Conservation (phyloP, 1,140 invertebrate species). For the Oscheius sp. region DNA sequence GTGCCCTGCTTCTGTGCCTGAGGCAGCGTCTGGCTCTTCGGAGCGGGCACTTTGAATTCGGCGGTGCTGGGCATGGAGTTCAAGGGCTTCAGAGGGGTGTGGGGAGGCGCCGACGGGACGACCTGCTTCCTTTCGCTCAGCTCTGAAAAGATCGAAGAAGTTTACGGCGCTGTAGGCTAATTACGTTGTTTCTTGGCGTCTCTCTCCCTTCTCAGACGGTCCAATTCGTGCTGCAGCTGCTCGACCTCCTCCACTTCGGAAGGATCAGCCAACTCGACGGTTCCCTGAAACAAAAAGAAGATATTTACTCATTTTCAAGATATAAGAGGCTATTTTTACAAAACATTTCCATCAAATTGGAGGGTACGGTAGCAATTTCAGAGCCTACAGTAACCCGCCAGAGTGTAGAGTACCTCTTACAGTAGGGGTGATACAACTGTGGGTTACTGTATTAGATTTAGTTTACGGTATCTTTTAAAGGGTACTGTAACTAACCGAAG, state of each 20-base stretch:
- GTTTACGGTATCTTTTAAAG: no score
- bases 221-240: not conserved
- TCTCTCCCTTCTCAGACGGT: not conserved
- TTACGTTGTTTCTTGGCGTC: conserved; percentile 19
- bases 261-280: not conserved
- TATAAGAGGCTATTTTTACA: no score
- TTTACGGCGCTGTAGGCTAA: not conserved
- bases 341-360: no score
- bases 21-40: not conserved
- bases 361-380: no score
- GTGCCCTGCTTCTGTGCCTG: not conserved
- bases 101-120: no score
- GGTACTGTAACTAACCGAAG: not conserved
- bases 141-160: not conserved
- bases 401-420: no score
- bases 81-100: not conserved
- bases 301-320: no score
- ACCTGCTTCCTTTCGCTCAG: not conserved
- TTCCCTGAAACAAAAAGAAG: not conserved
- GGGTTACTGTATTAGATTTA: no score
- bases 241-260: not conserved
- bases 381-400: no score
- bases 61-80: not conserved
- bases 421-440: no score
- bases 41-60: conserved; percentile 1